Evolutionary conservation across 2,797 vertebrate genomes (phyloP), one percentile per base, ranked within the genome.

Genomic region (Darevskia nairensis): DNA sequence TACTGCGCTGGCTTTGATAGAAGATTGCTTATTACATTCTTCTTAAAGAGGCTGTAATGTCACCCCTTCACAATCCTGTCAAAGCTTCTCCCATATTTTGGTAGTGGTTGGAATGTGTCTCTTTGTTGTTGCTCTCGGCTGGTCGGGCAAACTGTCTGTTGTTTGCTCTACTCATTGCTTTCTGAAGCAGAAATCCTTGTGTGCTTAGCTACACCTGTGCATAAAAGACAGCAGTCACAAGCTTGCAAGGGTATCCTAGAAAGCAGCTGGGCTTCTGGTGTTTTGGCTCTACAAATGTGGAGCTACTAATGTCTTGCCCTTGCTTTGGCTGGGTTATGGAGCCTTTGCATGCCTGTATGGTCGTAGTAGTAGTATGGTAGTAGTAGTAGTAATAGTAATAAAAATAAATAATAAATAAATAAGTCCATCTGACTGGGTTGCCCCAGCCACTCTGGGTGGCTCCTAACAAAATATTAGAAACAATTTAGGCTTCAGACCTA

Each of bases 161-260:
- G 6, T 81, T 82, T 75, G 79, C 59, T 87, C n/a, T 82, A n/a
- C 41, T 82, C 15, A 72, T 87, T 87, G 61, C 61, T 75, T 82
- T 66, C 50, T 32, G 55, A 75, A 82, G 79, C 86, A 87, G 86
- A 87, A 87, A n/a, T 87, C 79, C 59, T 75, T 46, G 39, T 74
- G 35, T 72, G 46, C 79, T 87, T 80, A 74, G 78, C 68, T 80
- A 71, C 46, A 25, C 64, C 61, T 21, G 10, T 46, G 15, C n/a
- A 59, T 19, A 25, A 72, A 55, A 71, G 64, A 4, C n/a, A 35
- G 27, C n/a, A 29, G 66, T 39, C 21, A 2, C 27, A 83, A 71
- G 78, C 35, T 27, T 79, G 19, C 50, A 59, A 11, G 39, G 61
- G 27, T 7, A 17, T n/a, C 7, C 2, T 69, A 13, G 76, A 32